Conservation (phyloP, 2,113 vertebrate species). For the Acanthochromis polyacanthus region DNA sequence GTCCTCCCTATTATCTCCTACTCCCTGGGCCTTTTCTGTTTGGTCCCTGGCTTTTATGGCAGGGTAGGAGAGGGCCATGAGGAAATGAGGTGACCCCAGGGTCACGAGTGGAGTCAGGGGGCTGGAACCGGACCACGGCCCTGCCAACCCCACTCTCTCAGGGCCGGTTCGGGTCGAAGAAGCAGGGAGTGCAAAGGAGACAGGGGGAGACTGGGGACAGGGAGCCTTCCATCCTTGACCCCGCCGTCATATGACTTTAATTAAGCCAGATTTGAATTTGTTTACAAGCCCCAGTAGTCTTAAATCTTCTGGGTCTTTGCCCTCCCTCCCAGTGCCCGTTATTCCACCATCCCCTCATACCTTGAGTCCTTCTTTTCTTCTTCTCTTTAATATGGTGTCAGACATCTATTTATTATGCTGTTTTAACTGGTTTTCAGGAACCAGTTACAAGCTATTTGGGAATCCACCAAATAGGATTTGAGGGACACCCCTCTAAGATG, state of each 20-base stretch:
- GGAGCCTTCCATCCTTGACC: constrained; percentile 74
- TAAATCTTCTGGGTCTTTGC: constrained; percentile 82
- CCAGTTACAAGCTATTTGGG: constrained; percentile 85
- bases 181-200: constrained; percentile 46
- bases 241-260: constrained; percentile 82
- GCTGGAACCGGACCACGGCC: constrained; percentile 73
- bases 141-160: constrained; percentile 67
- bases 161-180: constrained; percentile 53
- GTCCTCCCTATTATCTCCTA: constrained; percentile 80
- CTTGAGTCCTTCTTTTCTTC: constrained; percentile 64
- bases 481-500: constrained; percentile 83
- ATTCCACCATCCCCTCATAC: constrained; percentile 53
- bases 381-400: constrained; percentile 85
- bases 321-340: constrained; percentile 27
- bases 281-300: constrained; percentile 85
- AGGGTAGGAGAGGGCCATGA: constrained; percentile 85
- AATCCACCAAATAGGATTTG: constrained; percentile 82
- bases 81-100: constrained; percentile 88
- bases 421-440: constrained; percentile 84
- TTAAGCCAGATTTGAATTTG: constrained; percentile 85
- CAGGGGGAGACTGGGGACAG: constrained; percentile 40
- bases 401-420: constrained; percentile 83
- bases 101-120: constrained; percentile 82
- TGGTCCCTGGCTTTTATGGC: constrained; percentile 83
- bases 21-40: constrained; percentile 72